Evolutionary conservation across 2,797 vertebrate genomes (phyloP).

Genomic region (Hybognathus amarus): DNA sequence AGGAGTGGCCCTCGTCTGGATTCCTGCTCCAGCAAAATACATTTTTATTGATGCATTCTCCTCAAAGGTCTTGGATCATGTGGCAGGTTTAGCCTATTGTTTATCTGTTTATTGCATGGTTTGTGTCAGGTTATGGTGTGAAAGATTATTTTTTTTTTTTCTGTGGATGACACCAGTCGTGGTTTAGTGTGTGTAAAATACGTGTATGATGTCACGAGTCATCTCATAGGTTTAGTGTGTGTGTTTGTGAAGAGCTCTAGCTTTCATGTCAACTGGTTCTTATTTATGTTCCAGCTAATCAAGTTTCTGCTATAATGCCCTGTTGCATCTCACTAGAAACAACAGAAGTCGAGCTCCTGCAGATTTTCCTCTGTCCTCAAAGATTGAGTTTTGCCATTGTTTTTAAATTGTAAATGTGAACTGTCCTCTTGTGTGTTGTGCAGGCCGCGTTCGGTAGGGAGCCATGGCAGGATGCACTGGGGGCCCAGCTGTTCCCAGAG

Average conservation of each 20-base stretch:
- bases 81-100: background rate
- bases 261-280: constrained; percentile 47
- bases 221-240: constrained; percentile 11
- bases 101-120: constrained; percentile 6
- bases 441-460: constrained; percentile 90
- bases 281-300: constrained; percentile 50
- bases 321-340: background rate
- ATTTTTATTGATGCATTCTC: background rate
- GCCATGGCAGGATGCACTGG: constrained; percentile 91
- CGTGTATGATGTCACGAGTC: background rate
- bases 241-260: background rate
- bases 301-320: constrained; percentile 6
- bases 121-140: background rate
- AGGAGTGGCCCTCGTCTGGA: constrained; percentile 10
- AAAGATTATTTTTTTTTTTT: background rate
- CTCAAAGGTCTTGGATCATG: background rate
- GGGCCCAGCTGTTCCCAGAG: constrained; percentile 87
- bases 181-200: constrained; percentile 9
- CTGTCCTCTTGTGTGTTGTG: constrained; percentile 43
- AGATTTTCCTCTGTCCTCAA: background rate
- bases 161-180: background rate
- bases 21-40: constrained; percentile 11
- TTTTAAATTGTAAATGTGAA: constrained; percentile 18
- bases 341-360: background rate
- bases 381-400: constrained; percentile 4